phyloP scores from a whole-genome alignment of 2,888 invertebrate genomes.

The Oxyteleia sp. region DNA sequence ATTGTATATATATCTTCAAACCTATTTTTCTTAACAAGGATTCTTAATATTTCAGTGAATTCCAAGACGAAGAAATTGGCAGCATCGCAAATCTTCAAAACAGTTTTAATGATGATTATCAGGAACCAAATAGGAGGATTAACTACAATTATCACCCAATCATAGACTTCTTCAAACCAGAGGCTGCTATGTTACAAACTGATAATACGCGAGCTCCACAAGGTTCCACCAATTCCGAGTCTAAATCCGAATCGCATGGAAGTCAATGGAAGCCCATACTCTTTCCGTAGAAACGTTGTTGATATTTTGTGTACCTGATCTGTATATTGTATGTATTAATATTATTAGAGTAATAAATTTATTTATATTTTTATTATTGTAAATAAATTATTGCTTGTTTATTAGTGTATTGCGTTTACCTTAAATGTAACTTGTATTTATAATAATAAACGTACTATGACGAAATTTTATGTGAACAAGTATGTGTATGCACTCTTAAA shows the following conservation, averaged over 20 bases:
- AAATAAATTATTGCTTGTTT: conserved; percentile 23
- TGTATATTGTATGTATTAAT: conserved; percentile 64
- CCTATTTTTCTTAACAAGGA: too few species aligned
- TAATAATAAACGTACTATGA: too few species aligned
- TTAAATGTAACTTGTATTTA: background rate
- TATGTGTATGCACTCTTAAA: too few species aligned
- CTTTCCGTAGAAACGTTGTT: conserved; percentile 75
- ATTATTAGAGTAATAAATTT: conserved; percentile 56
- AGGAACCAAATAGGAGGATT: conserved; percentile 89
- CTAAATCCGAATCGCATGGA: too few species aligned
- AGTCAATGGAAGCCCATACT: conserved; percentile 87
- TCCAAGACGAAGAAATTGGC: too few species aligned
- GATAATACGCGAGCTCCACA: conserved; percentile 69
- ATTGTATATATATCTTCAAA: too few species aligned
- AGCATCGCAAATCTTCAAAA: conserved; percentile 59
- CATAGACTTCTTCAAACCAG: conserved; percentile 92
- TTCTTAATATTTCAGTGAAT: too few species aligned
- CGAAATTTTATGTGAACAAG: too few species aligned
- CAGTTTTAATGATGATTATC: conserved; percentile 85
- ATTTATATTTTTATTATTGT: conserved; percentile 63
- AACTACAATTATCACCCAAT: conserved; percentile 95
- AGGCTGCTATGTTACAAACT: conserved; percentile 85
- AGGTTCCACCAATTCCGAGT: conserved; percentile 76
- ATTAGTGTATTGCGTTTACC: background rate
- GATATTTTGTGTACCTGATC: conserved; percentile 68